A percentile compares a stretch with the other conserved stretches of the same genome.
Conservation (phyloP, 1,140 invertebrate species). For the Lasioglossum baleicum region DNA sequence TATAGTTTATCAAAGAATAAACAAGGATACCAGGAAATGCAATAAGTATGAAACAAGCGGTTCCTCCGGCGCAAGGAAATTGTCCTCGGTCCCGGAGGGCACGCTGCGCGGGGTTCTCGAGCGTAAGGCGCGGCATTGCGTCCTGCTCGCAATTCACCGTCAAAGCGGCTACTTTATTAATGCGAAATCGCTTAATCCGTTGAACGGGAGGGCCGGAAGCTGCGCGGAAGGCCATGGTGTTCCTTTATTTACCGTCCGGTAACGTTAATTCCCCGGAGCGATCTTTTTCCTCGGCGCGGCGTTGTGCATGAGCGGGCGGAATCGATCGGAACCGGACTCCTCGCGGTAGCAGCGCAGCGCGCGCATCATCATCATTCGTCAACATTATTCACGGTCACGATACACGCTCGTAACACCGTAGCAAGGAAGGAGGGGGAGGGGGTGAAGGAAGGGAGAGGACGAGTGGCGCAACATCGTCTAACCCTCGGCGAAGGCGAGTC, state of each 20-base stretch:
- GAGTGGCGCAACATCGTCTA: conserved; percentile 25
- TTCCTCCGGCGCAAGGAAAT: too few relatives aligned
- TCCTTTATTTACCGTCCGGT: not conserved
- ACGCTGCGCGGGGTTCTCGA: too few relatives aligned
- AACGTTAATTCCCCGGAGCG: not conserved
- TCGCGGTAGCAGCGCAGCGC: not conserved
- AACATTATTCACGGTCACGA: conserved; percentile 70
- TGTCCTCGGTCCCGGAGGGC: too few relatives aligned
- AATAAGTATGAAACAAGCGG: too few relatives aligned
- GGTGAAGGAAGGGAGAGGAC: not conserved
- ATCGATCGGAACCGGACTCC: conserved; percentile 20
- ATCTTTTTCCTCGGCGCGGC: not conserved
- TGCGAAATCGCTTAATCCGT: conserved; percentile 16
- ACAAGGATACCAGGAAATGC: too few relatives aligned
- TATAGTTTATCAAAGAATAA: too few relatives aligned
- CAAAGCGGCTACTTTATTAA: conserved; percentile 15
- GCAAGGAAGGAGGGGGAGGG: not conserved
- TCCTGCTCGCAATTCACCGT: not conserved
- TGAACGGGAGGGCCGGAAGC: not conserved
- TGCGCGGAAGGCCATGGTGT: not conserved
- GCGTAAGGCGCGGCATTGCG: not conserved
- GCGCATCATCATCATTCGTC: conserved; percentile 62
- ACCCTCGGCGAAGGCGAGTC: conserved; percentile 22
- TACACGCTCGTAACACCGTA: conserved; percentile 37
- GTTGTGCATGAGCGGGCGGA: not conserved